phyloP scores from a whole-genome alignment of 2,113 vertebrate species.

The Pluvianellus socialis region DNA sequence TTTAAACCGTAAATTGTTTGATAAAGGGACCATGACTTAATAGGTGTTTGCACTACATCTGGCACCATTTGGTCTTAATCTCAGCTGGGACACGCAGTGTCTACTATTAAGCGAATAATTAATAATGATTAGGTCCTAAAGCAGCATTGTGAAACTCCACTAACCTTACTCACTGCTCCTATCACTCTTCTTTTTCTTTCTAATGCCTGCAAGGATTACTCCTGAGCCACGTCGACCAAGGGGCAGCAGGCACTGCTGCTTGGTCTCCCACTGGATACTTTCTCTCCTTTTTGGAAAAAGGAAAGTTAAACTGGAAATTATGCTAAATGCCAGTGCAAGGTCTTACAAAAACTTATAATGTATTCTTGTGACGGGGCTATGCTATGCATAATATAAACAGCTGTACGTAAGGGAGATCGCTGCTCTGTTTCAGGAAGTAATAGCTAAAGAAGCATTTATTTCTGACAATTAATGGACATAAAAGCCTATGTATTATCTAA shows the following conservation, averaged over 20 bases:
- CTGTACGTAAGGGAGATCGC: constrained; percentile 67
- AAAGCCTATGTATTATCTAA: constrained; percentile 70
- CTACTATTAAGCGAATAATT: constrained; percentile 40
- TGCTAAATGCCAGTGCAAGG: neutral
- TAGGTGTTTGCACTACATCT: constrained; percentile 65
- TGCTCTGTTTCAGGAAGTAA: constrained; percentile 74
- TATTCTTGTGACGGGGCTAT: constrained; percentile 51
- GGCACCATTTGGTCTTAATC: constrained; percentile 51
- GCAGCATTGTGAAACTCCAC: neutral
- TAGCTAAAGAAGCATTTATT: constrained; percentile 69
- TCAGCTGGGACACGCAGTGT: constrained; percentile 39
- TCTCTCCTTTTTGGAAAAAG: neutral
- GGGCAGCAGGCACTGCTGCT: neutral
- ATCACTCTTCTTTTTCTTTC: neutral
- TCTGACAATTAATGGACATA: constrained; percentile 77
- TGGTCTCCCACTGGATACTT: neutral
- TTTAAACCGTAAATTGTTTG: constrained; percentile 49
- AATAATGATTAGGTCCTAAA: constrained; percentile 60
- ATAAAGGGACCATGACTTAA: constrained; percentile 64
- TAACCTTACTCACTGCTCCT: neutral
- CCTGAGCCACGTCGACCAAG: rapidly evolving
- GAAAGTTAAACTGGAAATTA: constrained; percentile 52
- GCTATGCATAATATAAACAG: constrained; percentile 74
- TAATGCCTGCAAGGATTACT: neutral
- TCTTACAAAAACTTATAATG: constrained; percentile 59